Conservation (phyloP, 2,113 vertebrate species). For the Lontra canadensis region DNA sequence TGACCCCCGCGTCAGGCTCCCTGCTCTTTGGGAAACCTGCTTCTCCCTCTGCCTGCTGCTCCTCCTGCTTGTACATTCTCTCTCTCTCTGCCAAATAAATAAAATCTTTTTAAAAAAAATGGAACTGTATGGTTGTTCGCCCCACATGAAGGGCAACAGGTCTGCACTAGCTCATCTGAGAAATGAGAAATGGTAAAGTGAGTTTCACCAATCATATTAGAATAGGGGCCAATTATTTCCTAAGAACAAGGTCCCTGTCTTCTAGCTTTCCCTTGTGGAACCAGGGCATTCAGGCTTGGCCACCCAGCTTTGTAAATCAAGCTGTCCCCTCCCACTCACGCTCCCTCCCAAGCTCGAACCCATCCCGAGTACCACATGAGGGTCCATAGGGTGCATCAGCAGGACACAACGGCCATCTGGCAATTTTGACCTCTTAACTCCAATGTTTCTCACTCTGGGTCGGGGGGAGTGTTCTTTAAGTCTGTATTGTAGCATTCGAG, state of each 20-base stretch:
- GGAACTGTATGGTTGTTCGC: neutral
- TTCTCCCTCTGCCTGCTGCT: neutral
- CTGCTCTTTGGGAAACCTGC: neutral
- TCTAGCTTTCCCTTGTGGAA: neutral
- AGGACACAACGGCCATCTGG: no score
- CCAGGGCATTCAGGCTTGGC: neutral
- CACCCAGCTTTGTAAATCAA: neutral
- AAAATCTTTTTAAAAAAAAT: neutral
- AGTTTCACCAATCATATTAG: neutral
- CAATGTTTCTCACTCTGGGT: neutral
- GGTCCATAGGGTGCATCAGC: rapidly evolving
- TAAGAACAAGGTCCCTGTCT: neutral
- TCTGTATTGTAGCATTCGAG: neutral
- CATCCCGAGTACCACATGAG: rapidly evolving
- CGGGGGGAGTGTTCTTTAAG: neutral
- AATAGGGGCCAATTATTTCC: neutral
- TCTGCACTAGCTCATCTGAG: neutral
- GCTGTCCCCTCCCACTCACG: rapidly evolving
- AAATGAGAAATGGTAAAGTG: neutral
- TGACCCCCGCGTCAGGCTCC: neutral
- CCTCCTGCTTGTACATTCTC: neutral
- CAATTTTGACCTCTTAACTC: neutral
- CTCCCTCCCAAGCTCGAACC: neutral
- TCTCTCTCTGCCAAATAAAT: neutral
- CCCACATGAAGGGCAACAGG: neutral